Evolutionary conservation across 2,888 invertebrate genomes (phyloP).

Genomic region (Pediacus dermestoides): DNA sequence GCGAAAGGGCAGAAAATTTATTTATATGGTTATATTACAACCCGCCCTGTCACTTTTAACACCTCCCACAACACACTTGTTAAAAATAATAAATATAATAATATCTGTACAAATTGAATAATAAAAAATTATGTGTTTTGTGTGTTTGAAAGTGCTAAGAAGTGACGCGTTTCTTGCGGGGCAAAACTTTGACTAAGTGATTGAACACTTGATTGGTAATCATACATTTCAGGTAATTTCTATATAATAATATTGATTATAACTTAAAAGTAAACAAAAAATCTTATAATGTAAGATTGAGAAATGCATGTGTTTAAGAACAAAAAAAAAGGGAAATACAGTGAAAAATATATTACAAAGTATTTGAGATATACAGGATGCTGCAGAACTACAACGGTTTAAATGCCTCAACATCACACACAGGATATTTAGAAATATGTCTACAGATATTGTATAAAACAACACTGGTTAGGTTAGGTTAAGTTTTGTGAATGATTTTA

Average conservation of each 20-base stretch:
- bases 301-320: conserved; percentile 25
- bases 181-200: conserved; percentile 41
- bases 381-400: too few relatives aligned
- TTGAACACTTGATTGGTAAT: conserved; percentile 44
- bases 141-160: too few relatives aligned
- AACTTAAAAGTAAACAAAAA: conserved; percentile 28
- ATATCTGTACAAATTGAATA: conserved; percentile 40
- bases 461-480: too few relatives aligned
- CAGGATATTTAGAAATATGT: too few relatives aligned
- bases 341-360: too few relatives aligned
- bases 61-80: conserved; percentile 21
- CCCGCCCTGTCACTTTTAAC: conserved; percentile 26
- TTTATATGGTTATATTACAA: conserved; percentile 51
- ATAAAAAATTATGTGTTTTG: conserved; percentile 2
- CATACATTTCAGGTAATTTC: conserved; percentile 40
- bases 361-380: too few relatives aligned
- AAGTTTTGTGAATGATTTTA: too few relatives aligned
- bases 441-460: too few relatives aligned
- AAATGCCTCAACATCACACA: too few relatives aligned
- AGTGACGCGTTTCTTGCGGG: too few relatives aligned
- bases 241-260: conserved; percentile 14
- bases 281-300: conserved; percentile 18
- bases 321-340: too few relatives aligned
- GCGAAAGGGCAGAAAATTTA: conserved; percentile 37
- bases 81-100: conserved; percentile 39